Base-by-base conservation (phyloP, 2,888 invertebrate genomes). In the Drosophila ezoana region DNA sequence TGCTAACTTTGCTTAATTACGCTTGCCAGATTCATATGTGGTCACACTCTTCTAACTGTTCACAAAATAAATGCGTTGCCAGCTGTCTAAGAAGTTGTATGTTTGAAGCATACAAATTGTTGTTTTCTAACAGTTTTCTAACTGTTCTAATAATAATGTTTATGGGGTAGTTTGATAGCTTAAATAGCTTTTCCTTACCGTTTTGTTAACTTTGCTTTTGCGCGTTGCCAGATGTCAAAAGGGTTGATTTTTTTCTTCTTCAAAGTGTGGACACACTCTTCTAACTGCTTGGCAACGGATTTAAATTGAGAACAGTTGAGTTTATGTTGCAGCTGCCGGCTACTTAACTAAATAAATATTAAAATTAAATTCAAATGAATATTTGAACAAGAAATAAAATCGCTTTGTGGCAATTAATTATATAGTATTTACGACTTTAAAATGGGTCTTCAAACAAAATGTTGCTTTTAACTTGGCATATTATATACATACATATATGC, bases 401-500 rank as follows among this genome's bases (percentile, higher is more conserved):
- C 16, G n/a, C 13, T 38, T 9, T 38, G 9, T 38, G 9, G 3
- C 10, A 28, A 23, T 48, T 18, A 18, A 48, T 48, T 48, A 35
- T 14, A 35, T 3, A 16, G 16, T 18, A 11, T 11, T 56, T 18
- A 18, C 35, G 47, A 38, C 51, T 51, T 23, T 45, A 16, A 28
- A 69, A 28, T 41, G 28, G 40, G 6, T 18, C 6, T 57, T 38
- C 11, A 28, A 57, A 48, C 43, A 59, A 48, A 52, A 37, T 37
- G 57, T 38, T 18, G 16, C 33, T 28, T 18, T 47, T 47, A 33
- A 33, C 52, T 52, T 62, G 56, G 66, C 56, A 56, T 23, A 48
- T 44, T 23, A 52, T 43, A 43, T 48, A 33, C 43, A 56, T 59
- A 56, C 43, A 56, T 59, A 56, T 68, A 16, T 51, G 38, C 51